These are phyloP conservation scores for Trichechus manatus DNA, from an alignment of 2,113 vertebrate genomes.

Conservation along the genomic window DNA sequence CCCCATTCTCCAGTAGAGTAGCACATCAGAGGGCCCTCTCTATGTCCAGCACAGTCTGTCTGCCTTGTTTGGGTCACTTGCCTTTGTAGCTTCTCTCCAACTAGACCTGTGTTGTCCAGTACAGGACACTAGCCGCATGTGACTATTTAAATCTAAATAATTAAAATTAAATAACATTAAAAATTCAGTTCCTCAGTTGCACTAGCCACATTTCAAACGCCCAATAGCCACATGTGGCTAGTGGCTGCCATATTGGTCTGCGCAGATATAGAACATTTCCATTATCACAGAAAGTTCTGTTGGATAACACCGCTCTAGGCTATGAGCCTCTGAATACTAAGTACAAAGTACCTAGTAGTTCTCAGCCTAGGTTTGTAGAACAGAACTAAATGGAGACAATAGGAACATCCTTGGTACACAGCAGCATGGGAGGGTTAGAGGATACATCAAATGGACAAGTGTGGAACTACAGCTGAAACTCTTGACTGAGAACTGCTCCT, in stretches of 20 bases:
- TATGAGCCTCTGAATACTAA: background rate
- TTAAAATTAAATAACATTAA: background rate
- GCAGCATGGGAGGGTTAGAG: background rate
- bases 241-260: background rate
- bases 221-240: background rate
- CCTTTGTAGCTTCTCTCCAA: background rate
- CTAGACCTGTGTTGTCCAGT: background rate
- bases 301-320: background rate
- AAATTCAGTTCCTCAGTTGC: background rate
- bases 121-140: background rate
- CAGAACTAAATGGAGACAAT: background rate
- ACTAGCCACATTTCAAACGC: background rate
- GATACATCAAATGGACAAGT: background rate
- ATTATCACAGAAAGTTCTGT: background rate
- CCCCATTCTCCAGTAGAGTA: background rate
- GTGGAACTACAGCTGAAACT: background rate
- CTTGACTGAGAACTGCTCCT: background rate
- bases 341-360: background rate
- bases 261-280: too few species aligned
- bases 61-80: background rate
- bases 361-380: background rate
- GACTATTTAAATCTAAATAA: slow-evolving; percentile 4
- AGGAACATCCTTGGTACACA: background rate
- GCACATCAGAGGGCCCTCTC: background rate
- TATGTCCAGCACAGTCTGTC: background rate